Evolutionary conservation across 2,113 vertebrate species (phyloP).

Genomic region (Hydrolagus affinis): DNA sequence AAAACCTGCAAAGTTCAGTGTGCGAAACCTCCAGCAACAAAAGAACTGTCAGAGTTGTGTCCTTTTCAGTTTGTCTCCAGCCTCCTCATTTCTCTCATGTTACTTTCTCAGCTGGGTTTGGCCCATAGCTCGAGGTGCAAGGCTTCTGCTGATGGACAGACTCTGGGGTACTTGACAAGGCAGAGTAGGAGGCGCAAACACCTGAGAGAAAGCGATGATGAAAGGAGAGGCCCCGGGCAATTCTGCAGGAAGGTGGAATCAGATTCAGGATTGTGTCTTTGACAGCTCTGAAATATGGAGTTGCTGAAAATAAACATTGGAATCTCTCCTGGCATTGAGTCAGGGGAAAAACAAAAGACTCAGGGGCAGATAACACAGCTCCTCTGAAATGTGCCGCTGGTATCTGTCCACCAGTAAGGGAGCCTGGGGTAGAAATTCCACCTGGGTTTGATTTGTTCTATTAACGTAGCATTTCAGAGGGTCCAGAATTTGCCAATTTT

Average conservation of each 20-base stretch:
- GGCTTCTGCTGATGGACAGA: slow-evolving; percentile 6
- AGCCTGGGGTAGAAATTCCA: too few species aligned
- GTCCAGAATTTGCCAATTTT: too few species aligned
- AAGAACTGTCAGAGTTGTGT: slow-evolving; percentile 16
- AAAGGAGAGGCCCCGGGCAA: background rate
- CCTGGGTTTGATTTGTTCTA: too few species aligned
- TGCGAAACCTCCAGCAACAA: slow-evolving; percentile 17
- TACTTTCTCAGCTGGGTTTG: slow-evolving; percentile 23
- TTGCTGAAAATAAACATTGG: slow-evolving; percentile 4
- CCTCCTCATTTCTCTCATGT: background rate
- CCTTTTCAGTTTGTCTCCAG: slow-evolving; percentile 9
- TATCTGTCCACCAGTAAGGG: too few species aligned
- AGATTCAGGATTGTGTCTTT: background rate
- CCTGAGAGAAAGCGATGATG: slow-evolving; percentile 28
- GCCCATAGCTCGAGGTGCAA: slow-evolving; percentile 6
- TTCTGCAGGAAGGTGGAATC: background rate
- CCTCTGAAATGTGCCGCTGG: too few species aligned
- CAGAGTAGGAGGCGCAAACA: background rate
- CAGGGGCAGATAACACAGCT: too few species aligned
- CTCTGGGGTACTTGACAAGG: background rate
- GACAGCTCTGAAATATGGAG: slow-evolving; percentile 11
- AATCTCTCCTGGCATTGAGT: background rate
- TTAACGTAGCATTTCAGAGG: too few species aligned
- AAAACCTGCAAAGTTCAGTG: background rate
- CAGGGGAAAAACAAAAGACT: background rate